Evolutionary conservation across 1,140 invertebrate genomes (phyloP), one percentile per base, ranked within the genome.

Genomic region (Drosophila lacertosa): DNA sequence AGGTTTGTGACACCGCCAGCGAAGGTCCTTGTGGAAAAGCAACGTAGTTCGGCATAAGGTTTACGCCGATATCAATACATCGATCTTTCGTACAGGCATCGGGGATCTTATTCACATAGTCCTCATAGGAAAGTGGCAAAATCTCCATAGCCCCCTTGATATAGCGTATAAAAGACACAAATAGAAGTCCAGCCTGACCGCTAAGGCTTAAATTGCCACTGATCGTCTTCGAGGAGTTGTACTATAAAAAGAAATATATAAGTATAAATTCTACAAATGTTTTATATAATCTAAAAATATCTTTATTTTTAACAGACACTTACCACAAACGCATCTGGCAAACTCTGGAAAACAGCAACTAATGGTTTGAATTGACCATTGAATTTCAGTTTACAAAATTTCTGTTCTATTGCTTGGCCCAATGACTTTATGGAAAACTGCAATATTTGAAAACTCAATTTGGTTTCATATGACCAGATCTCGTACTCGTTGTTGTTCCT

Each of bases 301-400:
- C 37, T 13, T 3, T 9, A 22, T 16, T 10, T 22, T 5, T 10
- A 42, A 6, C 0, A 6, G 5, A 15, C n/a, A 53, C 65, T 53
- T 62, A 62, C 58, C 48, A 62, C 6, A 32, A 53, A 62, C 6
- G 24, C 22, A 10, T 53, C 48, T 2, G 65, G 39, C 1, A 29
- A 1, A 18, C 0, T 26, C 1, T 35, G n/a, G 24, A 2, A 26
- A 51, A 45, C 3, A 1, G 18, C 45, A 51, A 67, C 13, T 7
- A 13, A 6, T 1, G 4, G 3, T 39, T 29, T 16, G 3, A 2
- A 10, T 5, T 29, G 15, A 11, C 0, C 15, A 11, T n/a, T 6
- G 3, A 13, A 2, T 0, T 3, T 4, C 0, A 26, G 0, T 3
- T 40, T 26, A 22, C 20, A 20, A 50, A 33, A 0, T 16, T 9